Percentiles rank a stretch among this genome's conserved stretches.
Conservation (phyloP, 2,888 invertebrate species). For the Philaethria dido region DNA sequence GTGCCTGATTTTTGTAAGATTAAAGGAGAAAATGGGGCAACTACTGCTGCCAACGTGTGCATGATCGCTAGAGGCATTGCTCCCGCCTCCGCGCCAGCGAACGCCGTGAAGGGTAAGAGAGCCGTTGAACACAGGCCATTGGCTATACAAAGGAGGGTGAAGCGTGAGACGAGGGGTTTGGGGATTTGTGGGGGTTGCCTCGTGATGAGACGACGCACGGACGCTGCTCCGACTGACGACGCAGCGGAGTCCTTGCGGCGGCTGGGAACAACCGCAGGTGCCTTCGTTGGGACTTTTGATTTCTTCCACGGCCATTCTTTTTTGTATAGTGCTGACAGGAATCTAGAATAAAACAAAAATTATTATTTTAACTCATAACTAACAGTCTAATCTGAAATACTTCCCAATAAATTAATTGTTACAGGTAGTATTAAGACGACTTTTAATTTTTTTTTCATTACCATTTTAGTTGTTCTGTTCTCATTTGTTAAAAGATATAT, state of each 20-base stretch:
- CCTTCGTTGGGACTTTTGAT: slow-evolving; percentile 58
- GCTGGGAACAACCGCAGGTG: slow-evolving; percentile 51
- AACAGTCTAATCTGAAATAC: too few relatives aligned
- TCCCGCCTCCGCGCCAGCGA: slow-evolving; percentile 81
- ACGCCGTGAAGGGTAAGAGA: slow-evolving; percentile 83
- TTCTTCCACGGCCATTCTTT: slow-evolving; percentile 81
- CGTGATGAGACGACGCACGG: slow-evolving; percentile 89
- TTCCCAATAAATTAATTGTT: too few relatives aligned
- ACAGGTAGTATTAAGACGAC: too few relatives aligned
- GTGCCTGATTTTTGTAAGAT: slow-evolving; percentile 74
- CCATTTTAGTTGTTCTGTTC: too few relatives aligned
- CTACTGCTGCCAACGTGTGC: slow-evolving; percentile 85
- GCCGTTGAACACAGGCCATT: slow-evolving; percentile 87
- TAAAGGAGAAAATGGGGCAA: slow-evolving; percentile 76
- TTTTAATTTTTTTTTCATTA: too few relatives aligned
- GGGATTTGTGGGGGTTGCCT: slow-evolving; percentile 77
- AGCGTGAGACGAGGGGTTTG: slow-evolving; percentile 72
- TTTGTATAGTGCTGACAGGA: slow-evolving; percentile 73
- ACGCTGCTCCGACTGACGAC: slow-evolving; percentile 90
- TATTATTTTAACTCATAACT: neutral
- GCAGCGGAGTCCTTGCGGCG: slow-evolving; percentile 87
- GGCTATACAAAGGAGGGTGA: slow-evolving; percentile 82
- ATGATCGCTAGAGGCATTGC: slow-evolving; percentile 85
- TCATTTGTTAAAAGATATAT: too few relatives aligned
- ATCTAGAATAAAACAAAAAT: slow-evolving; percentile 54